Evolutionary conservation across 2,113 vertebrate genomes (phyloP), one percentile per base, ranked within the genome.

Genomic region (Herpetotheres cachinnans): DNA sequence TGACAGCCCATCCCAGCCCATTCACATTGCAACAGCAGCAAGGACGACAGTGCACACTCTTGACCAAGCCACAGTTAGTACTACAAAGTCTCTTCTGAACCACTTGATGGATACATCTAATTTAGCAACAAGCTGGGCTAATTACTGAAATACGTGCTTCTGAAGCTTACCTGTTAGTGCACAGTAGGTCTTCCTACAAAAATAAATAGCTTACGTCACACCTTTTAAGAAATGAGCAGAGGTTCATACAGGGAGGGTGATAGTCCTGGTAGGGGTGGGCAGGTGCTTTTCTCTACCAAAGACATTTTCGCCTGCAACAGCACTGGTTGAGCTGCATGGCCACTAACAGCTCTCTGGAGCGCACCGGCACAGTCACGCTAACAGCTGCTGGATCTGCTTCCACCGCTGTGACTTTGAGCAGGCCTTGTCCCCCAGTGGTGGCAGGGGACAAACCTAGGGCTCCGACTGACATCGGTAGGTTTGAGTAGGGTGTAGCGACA

Each of bases 11-110:
- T 58, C n/a, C 20, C 22, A 56, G 62, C 83, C 36, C 49, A 49
- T 47, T 70, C 36, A 27, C 20, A 27, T 3, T 10, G 16, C 77
- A 80, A 38, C n/a, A 73, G 32, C 67, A 73, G 49, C 50, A 82
- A 69, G 42, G 76, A 42, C 2, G 15, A 55, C 2, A 5, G 29
- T 20, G 30, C 3, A 2, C 2, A 5, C 40, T 73, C 0, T 0
- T 1, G 4, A 55, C 12, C 44, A 74, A 94, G 27, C 17, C 70
- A 47, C 54, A 2, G 30, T 63, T 36, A 46, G 26, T 34, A 24
- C 25, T 50, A 63, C 36, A 47, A 55, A 52, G 9, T 36, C 40
- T 52, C 25, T 49, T 81, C 19, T 32, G 27, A 94, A 83, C 10
- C 7, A 7, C 38, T 74, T 44, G 30, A 67, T 89, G 3, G 3